phyloP scores from a whole-genome alignment of 2,888 invertebrate species.

The Empis stercorea region DNA sequence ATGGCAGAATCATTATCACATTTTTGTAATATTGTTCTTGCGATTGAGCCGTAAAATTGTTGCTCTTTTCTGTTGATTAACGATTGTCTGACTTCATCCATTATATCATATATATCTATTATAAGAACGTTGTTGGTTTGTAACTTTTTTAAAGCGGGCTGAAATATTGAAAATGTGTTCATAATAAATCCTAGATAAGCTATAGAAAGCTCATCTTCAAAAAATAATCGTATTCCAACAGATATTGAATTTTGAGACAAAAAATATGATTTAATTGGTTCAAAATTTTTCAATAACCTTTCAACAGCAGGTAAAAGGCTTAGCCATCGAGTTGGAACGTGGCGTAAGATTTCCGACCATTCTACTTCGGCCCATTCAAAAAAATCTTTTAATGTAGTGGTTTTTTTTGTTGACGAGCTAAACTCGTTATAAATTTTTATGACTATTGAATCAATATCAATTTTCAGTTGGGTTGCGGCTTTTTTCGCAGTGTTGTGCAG shows the following conservation, averaged over 20 bases:
- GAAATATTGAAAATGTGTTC: constrained; percentile 4
- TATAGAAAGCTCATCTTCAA: constrained; percentile 3
- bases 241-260: constrained; percentile 1
- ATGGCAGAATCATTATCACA: background rate
- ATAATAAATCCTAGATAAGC: constrained; percentile 3
- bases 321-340: constrained; percentile 5
- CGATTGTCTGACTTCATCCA: constrained; percentile 1
- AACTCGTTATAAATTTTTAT: constrained; percentile 6
- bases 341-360: background rate
- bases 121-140: constrained; percentile 2
- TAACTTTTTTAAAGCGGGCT: background rate
- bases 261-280: constrained; percentile 7
- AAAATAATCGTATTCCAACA: background rate
- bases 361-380: background rate
- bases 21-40: background rate
- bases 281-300: constrained; percentile 3
- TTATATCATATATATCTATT: constrained; percentile 2
- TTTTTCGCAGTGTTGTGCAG: background rate
- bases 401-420: background rate
- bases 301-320: constrained; percentile 5
- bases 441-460: constrained; percentile 5
- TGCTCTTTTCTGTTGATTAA: constrained; percentile 1
- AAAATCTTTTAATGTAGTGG: too few relatives aligned
- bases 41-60: constrained; percentile 2
- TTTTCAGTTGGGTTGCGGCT: background rate